phyloP scores from a whole-genome alignment of 2,797 vertebrate species.

The Cichlasoma orientale region DNA sequence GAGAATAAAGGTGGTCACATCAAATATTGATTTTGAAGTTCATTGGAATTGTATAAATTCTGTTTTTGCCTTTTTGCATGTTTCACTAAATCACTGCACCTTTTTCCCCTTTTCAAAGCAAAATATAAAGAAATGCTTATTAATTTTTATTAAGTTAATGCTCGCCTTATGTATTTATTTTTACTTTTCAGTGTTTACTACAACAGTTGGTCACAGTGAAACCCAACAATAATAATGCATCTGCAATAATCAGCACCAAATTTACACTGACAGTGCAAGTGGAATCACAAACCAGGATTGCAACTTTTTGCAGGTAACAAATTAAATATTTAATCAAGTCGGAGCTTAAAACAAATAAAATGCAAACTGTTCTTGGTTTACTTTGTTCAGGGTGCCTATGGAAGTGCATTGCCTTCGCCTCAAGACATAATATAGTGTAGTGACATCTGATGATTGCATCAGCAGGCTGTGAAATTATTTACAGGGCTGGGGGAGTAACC shows the following conservation, averaged over 20 bases:
- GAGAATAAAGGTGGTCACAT: neutral
- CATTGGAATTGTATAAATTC: neutral
- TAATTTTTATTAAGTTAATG: accelerated
- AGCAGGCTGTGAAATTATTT: slow-evolving; percentile 74
- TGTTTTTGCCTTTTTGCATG: neutral
- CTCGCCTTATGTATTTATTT: neutral
- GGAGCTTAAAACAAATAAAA: neutral
- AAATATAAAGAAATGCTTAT: neutral
- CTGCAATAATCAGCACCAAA: slow-evolving; percentile 68
- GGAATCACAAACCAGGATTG: slow-evolving; percentile 42
- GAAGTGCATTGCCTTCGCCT: slow-evolving; percentile 30
- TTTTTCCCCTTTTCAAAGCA: neutral
- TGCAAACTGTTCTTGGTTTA: slow-evolving; percentile 24
- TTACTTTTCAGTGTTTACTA: slow-evolving; percentile 70
- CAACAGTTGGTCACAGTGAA: slow-evolving; percentile 66
- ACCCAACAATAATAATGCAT: slow-evolving; percentile 67
- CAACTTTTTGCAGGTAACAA: slow-evolving; percentile 78
- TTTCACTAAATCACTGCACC: neutral
- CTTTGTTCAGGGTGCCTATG: slow-evolving; percentile 12
- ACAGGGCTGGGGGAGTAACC: slow-evolving; percentile 64
- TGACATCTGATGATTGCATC: slow-evolving; percentile 67
- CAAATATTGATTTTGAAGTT: neutral
- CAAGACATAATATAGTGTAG: slow-evolving; percentile 54
- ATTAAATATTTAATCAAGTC: neutral
- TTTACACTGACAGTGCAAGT: slow-evolving; percentile 73